These are phyloP conservation scores for Salarias fasciatus DNA, from an alignment of 2,797 vertebrate genomes.

Conservation along the genomic window DNA sequence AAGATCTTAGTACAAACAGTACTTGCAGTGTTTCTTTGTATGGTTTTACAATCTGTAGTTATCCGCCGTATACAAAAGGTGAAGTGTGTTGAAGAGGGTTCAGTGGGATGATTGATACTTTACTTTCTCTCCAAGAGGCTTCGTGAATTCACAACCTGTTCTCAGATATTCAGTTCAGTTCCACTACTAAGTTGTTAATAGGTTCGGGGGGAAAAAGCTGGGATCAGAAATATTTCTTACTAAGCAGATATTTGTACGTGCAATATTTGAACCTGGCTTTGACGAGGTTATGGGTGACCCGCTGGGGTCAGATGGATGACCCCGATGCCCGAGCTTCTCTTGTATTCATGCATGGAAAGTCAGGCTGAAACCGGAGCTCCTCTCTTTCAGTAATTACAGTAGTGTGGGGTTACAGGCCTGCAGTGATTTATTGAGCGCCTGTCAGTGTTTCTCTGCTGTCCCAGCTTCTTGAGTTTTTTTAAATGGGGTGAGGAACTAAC, in stretches of 20 bases:
- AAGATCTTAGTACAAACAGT: conserved; percentile 25
- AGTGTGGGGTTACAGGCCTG: conserved; percentile 62
- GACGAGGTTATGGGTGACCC: conserved; percentile 24
- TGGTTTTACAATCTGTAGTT: conserved; percentile 25
- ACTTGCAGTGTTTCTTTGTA: conserved; percentile 44
- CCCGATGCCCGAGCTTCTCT: conserved; percentile 30
- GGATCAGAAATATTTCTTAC: conserved; percentile 32
- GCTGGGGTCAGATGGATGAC: conserved; percentile 37
- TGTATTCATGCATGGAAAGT: conserved; percentile 67
- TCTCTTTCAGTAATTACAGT: conserved; percentile 51
- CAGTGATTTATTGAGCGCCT: conserved; percentile 20
- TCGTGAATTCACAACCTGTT: conserved; percentile 1
- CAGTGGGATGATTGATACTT: conserved; percentile 6
- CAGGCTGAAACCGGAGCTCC: conserved; percentile 65
- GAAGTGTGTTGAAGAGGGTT: conserved; percentile 24
- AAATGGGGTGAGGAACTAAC: conserved; percentile 20
- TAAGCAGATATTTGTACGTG: conserved; percentile 42
- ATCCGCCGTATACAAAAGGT: conserved; percentile 1
- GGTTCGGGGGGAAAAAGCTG: conserved; percentile 12
- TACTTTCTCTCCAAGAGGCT: not conserved
- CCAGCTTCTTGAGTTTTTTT: too few relatives aligned
- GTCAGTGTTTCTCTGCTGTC: conserved; percentile 41
- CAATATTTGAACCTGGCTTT: conserved; percentile 48
- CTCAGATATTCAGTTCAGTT: too few relatives aligned
- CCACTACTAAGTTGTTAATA: not conserved